Base-by-base conservation (phyloP, 2,888 invertebrate species). In the Ferrisia virgata region DNA sequence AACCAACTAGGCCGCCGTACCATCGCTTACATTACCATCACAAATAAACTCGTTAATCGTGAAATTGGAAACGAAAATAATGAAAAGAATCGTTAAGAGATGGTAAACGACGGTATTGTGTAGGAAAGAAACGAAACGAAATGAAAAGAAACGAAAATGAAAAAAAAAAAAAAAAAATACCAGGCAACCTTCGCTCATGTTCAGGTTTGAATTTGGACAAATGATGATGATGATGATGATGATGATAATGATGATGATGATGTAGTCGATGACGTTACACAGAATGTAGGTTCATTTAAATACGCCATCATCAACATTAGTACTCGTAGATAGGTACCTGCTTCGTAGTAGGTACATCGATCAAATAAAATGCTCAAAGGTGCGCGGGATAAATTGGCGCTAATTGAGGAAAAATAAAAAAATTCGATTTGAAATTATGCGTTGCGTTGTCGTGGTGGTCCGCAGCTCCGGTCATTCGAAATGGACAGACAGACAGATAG, bases 1-100 rank as follows among this genome's bases (percentile, higher is more conserved):
- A 22, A 53, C 47, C 47, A 53, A 53, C 53, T 53, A 18, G 36
- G 8, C 43, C 28, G 15, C 64, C 64, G 15, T 15, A 36, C 43
- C 28, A 3, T 28, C 64, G 15, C 31, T 64, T 5, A 15, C 28
- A 64, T 64, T 64, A 64, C 64, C 64, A 64, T 64, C 64, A 64
- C 64, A 64, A 64, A 64, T 64, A 15, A 15, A 64, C 28, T 64
- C 64, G 64, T 64, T 64, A 64, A 64, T 64, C 64, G 64, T 64
- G 64, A 64, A 64, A 64, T 64, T 64, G 64, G 28, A 28, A 64
- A 25, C 64, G 64, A 64, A 64, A 64, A 25, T 64, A 53, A 64
- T 64, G 64, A 64, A 64, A 64, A 28, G 64, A 64, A 28, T 64
- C 64, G 64, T 64, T 64, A 64, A n/a, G 15, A 28, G 64, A 64